Conservation (phyloP, 2,888 invertebrate species). For the Meiosimyza platycephala region DNA sequence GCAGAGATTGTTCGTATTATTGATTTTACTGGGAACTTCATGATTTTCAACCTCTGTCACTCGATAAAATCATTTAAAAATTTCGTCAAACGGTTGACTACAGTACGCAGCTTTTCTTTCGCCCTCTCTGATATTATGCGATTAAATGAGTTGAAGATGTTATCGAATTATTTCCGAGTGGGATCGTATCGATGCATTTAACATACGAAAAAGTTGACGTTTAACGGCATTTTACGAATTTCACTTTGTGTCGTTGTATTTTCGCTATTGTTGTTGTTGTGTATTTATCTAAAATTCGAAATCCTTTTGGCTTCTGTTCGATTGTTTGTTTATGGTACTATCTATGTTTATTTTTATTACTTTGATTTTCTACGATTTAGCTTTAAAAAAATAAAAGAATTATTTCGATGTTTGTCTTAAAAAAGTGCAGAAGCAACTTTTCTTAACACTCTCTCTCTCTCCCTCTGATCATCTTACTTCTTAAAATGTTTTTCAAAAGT, state of each 20-base stretch:
- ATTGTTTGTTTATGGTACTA: background rate
- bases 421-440: slow-evolving; percentile 30
- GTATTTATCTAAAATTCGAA: slow-evolving; percentile 36
- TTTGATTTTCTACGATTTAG: slow-evolving; percentile 37
- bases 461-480: slow-evolving; percentile 15
- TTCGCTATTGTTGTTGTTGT: slow-evolving; percentile 30
- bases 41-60: too few relatives aligned
- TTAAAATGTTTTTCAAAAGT: slow-evolving; percentile 10
- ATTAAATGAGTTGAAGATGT: too few relatives aligned
- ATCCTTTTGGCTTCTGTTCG: slow-evolving; percentile 41
- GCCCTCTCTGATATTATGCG: too few relatives aligned
- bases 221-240: slow-evolving; percentile 23
- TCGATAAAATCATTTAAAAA: too few relatives aligned
- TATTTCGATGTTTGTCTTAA: background rate
- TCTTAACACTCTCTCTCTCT: slow-evolving; percentile 14
- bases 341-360: slow-evolving; percentile 41
- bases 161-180: too few relatives aligned
- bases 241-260: slow-evolving; percentile 8
- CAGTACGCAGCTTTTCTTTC: too few relatives aligned
- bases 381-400: slow-evolving; percentile 29
- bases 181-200: background rate
- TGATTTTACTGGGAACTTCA: too few relatives aligned
- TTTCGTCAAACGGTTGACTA: too few relatives aligned
- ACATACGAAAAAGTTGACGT: slow-evolving; percentile 19
- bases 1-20: too few relatives aligned